Conservation (phyloP, 1,140 invertebrate species). For the Helicoverpa zea region DNA sequence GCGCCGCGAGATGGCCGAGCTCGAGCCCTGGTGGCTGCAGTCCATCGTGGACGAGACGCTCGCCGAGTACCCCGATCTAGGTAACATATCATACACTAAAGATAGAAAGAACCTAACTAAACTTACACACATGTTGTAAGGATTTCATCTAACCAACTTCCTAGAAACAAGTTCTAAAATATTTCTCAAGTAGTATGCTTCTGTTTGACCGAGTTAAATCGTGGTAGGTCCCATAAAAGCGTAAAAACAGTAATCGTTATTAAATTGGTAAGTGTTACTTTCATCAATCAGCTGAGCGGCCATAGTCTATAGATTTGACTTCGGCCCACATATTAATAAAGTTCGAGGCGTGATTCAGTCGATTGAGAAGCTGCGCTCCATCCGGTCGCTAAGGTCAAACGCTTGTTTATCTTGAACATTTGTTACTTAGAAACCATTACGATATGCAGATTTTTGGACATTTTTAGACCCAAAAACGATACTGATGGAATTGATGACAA, state of each 20-base stretch:
- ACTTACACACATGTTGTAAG: no score
- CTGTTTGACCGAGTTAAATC: no score
- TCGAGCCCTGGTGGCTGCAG: slow-evolving; percentile 81
- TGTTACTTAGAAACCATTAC: slow-evolving; percentile 32
- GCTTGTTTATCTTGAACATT: slow-evolving; percentile 29
- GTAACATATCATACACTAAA: slow-evolving; percentile 53
- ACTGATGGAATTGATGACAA: no score
- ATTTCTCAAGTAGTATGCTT: no score
- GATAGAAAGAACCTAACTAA: background rate
- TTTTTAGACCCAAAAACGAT: background rate
- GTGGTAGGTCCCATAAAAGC: no score
- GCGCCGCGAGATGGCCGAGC: slow-evolving; percentile 81
- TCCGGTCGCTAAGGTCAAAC: slow-evolving; percentile 32
- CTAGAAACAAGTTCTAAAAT: no score
- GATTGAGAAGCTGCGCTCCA: slow-evolving; percentile 3
- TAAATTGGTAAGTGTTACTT: no score
- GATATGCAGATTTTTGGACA: background rate
- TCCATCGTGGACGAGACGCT: slow-evolving; percentile 79
- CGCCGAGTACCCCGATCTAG: slow-evolving; percentile 79
- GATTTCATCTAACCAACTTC: no score
- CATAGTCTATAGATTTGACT: background rate
- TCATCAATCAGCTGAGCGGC: no score
- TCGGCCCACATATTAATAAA: slow-evolving; percentile 3
- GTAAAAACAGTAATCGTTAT: no score
- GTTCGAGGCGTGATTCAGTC: slow-evolving; percentile 15